Percentiles rank a stretch among this genome's conserved stretches.
Evolutionary conservation across 1,140 invertebrate species (phyloP).

Genomic region (Melanaphis sacchari): DNA sequence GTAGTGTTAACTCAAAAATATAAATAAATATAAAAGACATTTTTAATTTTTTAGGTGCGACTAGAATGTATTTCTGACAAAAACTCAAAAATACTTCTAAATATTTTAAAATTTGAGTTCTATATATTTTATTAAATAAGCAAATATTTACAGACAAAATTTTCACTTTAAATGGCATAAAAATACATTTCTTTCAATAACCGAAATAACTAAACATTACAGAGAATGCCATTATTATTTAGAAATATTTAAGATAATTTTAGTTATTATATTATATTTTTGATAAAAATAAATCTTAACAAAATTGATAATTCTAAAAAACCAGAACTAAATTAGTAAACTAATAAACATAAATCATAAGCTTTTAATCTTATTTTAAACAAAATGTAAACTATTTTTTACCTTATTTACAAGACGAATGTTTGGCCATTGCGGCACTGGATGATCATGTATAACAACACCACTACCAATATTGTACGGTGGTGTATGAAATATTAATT

Average conservation of each 20-base stretch:
- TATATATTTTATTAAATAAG: not conserved
- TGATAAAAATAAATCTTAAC: not conserved
- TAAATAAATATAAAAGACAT: not conserved
- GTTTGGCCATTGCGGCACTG: constrained; percentile 53
- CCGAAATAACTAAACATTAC: not conserved
- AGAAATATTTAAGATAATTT: not conserved
- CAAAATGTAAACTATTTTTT: not conserved
- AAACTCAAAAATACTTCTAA: not conserved
- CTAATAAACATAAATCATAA: not conserved
- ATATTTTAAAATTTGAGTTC: not conserved
- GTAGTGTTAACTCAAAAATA: not conserved
- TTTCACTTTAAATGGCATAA: not conserved
- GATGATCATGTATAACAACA: constrained; percentile 76
- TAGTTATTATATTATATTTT: not conserved
- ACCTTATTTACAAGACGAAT: constrained; percentile 44
- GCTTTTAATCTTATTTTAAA: not conserved
- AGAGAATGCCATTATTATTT: not conserved
- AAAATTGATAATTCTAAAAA: not conserved
- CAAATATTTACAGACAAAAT: not conserved
- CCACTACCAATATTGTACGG: constrained; percentile 79
- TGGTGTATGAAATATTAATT: constrained; percentile 89
- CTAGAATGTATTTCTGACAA: not conserved
- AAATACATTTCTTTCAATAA: not conserved
- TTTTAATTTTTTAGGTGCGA: not conserved
- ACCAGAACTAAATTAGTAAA: not conserved